These are phyloP conservation scores for Scrobipalpa atriplicella DNA, from an alignment of 2,888 invertebrate species.

Conservation along the genomic window DNA sequence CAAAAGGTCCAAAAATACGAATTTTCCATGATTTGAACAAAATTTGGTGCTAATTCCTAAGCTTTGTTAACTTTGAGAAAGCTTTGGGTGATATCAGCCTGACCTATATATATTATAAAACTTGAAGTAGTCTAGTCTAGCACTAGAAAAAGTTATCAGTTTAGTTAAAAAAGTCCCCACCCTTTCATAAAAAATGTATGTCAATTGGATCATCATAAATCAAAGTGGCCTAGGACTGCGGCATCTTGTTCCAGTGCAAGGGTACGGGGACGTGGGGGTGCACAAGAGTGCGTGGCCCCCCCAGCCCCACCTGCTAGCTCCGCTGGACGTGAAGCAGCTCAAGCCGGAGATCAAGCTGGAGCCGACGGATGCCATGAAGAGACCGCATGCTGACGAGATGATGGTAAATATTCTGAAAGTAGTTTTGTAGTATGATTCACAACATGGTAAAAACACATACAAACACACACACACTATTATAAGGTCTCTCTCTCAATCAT, in stretches of 20 bases:
- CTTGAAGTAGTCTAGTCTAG: no score
- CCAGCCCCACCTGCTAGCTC: slow-evolving; percentile 70
- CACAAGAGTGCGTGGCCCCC: slow-evolving; percentile 76
- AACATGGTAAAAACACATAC: no score
- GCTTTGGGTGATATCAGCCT: no score
- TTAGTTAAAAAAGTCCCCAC: not conserved
- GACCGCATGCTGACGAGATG: slow-evolving; percentile 74
- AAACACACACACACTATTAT: no score
- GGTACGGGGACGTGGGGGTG: slow-evolving; percentile 70
- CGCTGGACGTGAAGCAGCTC: slow-evolving; percentile 70
- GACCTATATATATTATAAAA: no score
- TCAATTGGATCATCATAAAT: not conserved
- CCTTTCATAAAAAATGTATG: not conserved
- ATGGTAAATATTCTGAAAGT: slow-evolving; percentile 53
- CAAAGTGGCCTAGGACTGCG: slow-evolving; percentile 14
- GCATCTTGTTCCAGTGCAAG: slow-evolving; percentile 57
- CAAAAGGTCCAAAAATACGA: no score
- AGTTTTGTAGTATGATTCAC: no score
- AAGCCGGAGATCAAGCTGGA: slow-evolving; percentile 77
- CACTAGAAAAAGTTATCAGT: no score
- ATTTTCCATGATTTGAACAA: no score
- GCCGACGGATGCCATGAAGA: slow-evolving; percentile 69
- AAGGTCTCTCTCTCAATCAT: no score
- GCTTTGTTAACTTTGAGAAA: no score
- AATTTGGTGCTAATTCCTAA: no score